These are phyloP conservation scores for Coptodon bakossiorum DNA, from an alignment of 2,113 vertebrate species.

Conservation along the genomic window DNA sequence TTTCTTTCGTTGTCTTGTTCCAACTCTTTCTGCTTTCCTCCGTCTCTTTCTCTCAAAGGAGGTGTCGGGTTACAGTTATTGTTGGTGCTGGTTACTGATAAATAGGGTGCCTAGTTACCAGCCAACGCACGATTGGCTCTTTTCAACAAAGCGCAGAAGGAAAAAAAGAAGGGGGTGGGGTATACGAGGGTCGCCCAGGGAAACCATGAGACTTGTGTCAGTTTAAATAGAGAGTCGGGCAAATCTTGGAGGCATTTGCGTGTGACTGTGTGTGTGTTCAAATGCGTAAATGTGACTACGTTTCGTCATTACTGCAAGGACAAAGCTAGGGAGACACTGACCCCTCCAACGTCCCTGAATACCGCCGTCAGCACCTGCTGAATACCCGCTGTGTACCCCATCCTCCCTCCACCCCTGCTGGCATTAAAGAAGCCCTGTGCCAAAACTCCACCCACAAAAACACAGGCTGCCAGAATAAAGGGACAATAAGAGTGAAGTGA, in stretches of 20 bases:
- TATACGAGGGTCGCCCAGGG: slow-evolving; percentile 32
- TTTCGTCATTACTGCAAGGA: background rate
- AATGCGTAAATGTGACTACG: background rate
- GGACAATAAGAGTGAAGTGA: background rate
- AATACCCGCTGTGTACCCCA: slow-evolving; percentile 26
- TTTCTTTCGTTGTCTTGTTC: slow-evolving; percentile 1
- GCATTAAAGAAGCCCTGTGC: slow-evolving; percentile 3
- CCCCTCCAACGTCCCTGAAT: slow-evolving; percentile 8
- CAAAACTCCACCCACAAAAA: slow-evolving; percentile 15
- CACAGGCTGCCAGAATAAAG: background rate
- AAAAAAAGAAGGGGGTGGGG: background rate
- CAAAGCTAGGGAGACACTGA: slow-evolving; percentile 27
- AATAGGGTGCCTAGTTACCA: slow-evolving; percentile 71
- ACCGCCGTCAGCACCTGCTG: slow-evolving; percentile 37
- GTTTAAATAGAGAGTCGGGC: slow-evolving; percentile 45
- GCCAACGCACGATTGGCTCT: slow-evolving; percentile 52
- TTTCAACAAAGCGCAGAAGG: slow-evolving; percentile 50
- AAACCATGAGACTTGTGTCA: slow-evolving; percentile 59
- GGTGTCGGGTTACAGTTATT: slow-evolving; percentile 66
- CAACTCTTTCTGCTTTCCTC: slow-evolving; percentile 17
- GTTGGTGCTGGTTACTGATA: slow-evolving; percentile 69
- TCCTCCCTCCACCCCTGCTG: slow-evolving; percentile 18
- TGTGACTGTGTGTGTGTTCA: slow-evolving; percentile 7
- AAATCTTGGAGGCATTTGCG: slow-evolving; percentile 28
- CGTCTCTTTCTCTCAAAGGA: slow-evolving; percentile 27